Percentiles rank a stretch among this genome's conserved stretches.
Conservation (phyloP, 2,797 vertebrate genomes). For the Hippopotamyrus pictus region DNA sequence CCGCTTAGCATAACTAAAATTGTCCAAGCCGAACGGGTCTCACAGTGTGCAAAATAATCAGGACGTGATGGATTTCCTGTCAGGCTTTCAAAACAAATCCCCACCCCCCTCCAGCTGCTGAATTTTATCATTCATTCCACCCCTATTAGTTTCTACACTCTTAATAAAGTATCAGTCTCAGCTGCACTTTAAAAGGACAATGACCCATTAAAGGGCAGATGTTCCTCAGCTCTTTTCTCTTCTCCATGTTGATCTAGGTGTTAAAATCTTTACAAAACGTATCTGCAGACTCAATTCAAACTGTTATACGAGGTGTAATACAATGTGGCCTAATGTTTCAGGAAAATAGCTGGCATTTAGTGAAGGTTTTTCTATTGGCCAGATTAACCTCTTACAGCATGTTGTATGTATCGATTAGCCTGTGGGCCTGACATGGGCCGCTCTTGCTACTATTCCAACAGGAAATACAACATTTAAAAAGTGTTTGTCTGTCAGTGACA, state of each 20-base stretch:
- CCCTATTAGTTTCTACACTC: not conserved
- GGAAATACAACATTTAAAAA: not conserved
- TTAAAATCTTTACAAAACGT: not conserved
- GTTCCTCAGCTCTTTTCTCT: not conserved
- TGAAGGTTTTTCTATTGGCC: not conserved
- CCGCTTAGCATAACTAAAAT: not conserved
- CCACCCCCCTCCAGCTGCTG: not conserved
- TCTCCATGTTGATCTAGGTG: not conserved
- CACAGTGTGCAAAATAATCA: not conserved
- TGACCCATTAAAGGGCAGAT: not conserved
- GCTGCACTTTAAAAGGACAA: not conserved
- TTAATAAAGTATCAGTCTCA: not conserved
- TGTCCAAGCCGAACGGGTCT: not conserved
- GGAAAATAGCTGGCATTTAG: not conserved
- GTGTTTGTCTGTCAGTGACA: not conserved
- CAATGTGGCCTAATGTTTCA: not conserved
- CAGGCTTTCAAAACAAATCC: not conserved
- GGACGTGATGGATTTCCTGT: not conserved
- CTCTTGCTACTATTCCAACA: not conserved
- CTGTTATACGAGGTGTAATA: not conserved
- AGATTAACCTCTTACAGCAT: not conserved
- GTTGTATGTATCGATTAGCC: not conserved
- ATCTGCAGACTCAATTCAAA: not conserved
- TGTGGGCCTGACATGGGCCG: not conserved
- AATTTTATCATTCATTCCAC: not conserved